Evolutionary conservation across 2,797 vertebrate species (phyloP).

Genomic region (Phrynocephalus vlangalii): DNA sequence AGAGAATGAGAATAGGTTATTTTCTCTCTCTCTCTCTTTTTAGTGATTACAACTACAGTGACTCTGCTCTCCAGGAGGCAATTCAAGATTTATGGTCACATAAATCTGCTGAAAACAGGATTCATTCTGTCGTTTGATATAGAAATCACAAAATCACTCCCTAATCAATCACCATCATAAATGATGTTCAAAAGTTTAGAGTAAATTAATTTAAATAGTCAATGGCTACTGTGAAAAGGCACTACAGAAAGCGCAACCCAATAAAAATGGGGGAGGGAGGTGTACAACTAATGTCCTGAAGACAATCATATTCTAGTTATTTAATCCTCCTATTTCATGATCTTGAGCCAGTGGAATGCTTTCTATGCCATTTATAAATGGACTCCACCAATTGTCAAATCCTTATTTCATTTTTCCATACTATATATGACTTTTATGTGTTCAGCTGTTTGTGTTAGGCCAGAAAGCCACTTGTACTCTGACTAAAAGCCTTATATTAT

Average conservation of each 20-base stretch:
- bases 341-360: slow-evolving; percentile 5
- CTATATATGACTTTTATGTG: slow-evolving; percentile 39
- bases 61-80: not conserved
- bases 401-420: slow-evolving; percentile 47
- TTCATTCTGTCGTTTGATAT: not conserved
- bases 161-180: not conserved
- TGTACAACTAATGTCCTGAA: slow-evolving; percentile 8
- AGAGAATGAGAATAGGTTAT: not conserved
- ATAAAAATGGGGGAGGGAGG: not conserved
- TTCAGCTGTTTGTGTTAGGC: slow-evolving; percentile 41
- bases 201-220: not conserved
- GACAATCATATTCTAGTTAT: not conserved
- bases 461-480: slow-evolving; percentile 43
- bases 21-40: too few relatives aligned
- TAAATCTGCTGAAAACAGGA: not conserved
- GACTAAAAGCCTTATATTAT: slow-evolving; percentile 17
- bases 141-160: not conserved
- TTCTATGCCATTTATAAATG: slow-evolving; percentile 25
- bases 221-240: not conserved
- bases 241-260: not conserved
- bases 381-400: slow-evolving; percentile 34
- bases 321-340: slow-evolving; percentile 8
- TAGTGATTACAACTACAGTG: not conserved
- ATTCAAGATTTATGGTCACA: not conserved
- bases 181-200: not conserved